Conservation (phyloP, 1,140 invertebrate species). For the Oscheius sp. region DNA sequence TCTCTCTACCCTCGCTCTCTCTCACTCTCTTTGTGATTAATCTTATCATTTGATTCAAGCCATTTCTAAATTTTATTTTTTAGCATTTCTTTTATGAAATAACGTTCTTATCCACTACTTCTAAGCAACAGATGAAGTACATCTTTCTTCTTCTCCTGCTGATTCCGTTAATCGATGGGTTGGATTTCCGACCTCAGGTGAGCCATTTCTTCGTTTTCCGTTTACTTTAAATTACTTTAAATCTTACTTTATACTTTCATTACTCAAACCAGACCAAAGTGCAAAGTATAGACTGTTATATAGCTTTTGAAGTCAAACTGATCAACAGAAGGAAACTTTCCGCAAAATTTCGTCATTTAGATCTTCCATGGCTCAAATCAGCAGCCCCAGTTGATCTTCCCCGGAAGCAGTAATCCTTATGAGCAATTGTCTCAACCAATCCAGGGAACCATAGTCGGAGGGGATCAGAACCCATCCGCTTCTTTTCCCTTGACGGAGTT, state of each 20-base stretch:
- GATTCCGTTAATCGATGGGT: background rate
- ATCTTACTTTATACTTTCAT: too few relatives aligned
- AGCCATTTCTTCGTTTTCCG: background rate
- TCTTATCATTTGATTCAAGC: too few relatives aligned
- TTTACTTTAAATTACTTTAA: background rate
- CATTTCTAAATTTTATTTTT: background rate
- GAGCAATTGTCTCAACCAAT: background rate
- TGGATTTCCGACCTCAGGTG: background rate
- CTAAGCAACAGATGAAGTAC: background rate
- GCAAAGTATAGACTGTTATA: too few relatives aligned
- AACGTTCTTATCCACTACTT: too few relatives aligned
- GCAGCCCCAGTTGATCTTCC: background rate
- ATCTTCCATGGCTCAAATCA: background rate
- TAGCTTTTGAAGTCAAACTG: too few relatives aligned
- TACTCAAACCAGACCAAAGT: too few relatives aligned
- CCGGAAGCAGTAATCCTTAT: background rate
- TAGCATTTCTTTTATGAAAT: background rate
- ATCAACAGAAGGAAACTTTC: too few relatives aligned
- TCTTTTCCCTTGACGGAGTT: background rate
- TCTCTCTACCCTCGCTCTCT: background rate
- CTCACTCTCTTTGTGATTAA: background rate
- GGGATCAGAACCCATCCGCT: background rate
- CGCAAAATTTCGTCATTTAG: background rate
- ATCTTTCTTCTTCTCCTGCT: background rate
- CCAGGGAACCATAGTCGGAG: background rate